Conservation (phyloP, 2,888 invertebrate species). For the Diaprepes abbreviatus region DNA sequence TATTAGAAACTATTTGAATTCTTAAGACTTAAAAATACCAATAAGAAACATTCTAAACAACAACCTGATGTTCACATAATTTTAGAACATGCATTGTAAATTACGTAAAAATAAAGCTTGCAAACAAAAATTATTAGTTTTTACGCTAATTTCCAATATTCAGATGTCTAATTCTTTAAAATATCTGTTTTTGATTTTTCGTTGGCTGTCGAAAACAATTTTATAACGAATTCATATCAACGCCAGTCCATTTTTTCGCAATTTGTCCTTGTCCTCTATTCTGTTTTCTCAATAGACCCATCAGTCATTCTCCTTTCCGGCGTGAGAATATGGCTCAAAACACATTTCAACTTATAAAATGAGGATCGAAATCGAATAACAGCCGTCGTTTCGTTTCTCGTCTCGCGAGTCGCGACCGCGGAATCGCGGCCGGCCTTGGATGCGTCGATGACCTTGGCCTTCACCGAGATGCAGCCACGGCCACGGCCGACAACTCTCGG, state of each 20-base stretch:
- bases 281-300: slow-evolving; percentile 7
- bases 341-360: slow-evolving; percentile 5
- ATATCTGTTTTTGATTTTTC: no score
- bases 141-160: no score
- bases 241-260: slow-evolving; percentile 11
- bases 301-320: slow-evolving; percentile 15
- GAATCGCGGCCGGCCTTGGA: slow-evolving; percentile 54
- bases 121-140: no score
- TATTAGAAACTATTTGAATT: no score
- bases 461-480: slow-evolving; percentile 61
- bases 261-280: slow-evolving; percentile 17
- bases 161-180: no score
- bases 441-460: slow-evolving; percentile 64
- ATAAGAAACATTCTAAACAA: no score
- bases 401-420: slow-evolving; percentile 40
- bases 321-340: slow-evolving; percentile 7
- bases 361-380: slow-evolving; percentile 19
- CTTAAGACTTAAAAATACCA: no score
- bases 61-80: no score
- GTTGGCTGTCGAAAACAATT: no score
- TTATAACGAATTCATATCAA: neutral
- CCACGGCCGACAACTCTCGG: slow-evolving; percentile 49
- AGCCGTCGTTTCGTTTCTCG: slow-evolving; percentile 20
- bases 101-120: no score
- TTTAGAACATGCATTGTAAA: no score